Evolutionary conservation across 1,140 invertebrate genomes (phyloP), one percentile per base, ranked within the genome.

Genomic region (Macrobrachium rosenbergii): DNA sequence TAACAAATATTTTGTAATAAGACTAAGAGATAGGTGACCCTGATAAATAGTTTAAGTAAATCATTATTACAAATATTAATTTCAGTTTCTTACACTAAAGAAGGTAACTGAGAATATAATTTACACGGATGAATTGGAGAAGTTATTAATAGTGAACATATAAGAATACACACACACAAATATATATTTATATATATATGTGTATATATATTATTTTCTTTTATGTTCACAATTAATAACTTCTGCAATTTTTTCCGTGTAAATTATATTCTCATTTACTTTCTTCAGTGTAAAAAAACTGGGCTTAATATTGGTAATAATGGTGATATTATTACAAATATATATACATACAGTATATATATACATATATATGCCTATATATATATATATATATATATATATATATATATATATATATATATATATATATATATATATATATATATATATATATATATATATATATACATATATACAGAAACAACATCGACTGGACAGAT

Each of bases 381-480:
- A 72, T 28, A 37, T 12, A 72, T 28, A 72, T 17, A 72, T 6
- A 72, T 8, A 10, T 17, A 28, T 8, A 72, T 17, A 72, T 72
- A 72, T 28, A 78, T 78, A 62, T 62, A 78, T 78, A 78, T 62
- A 78, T 78, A 78, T 28, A 78, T 78, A 78, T 28, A 78, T 78
- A 72, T 12, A 72, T 72, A 72, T 28, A 72, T 72, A 37, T 37
- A 72, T 72, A 37, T 72, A 64, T 67, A 64, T 81, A 81, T 81
- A 81, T 81, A 81, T 81, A 81, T 59, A 81, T 64, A 81, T 67
- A 60, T 37, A 64, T n/a, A 60, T 28, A 60, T 64, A 81, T 37
- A 81, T 81, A 81, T 81, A 81, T 81, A 81, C 67, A 81, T 81
- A 81, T 81, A 81, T 67, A 67, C 37, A 81, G 28, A 81, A 58